Evolutionary conservation across 1,140 invertebrate genomes (phyloP).

Genomic region (Antheraea pernyi): DNA sequence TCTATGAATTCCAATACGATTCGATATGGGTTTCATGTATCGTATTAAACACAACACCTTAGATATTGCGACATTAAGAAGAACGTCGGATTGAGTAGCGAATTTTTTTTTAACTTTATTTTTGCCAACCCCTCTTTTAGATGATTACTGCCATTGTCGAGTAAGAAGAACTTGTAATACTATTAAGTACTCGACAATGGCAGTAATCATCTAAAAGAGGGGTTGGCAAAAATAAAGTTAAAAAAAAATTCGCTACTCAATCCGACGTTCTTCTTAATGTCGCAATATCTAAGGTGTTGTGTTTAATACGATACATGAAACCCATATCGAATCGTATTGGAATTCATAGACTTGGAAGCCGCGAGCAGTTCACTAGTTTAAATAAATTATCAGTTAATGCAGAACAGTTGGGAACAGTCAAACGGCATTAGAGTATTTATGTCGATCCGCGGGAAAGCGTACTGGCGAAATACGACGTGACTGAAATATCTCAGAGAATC

Average conservation of each 20-base stretch:
- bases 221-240: too few relatives aligned
- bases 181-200: too few relatives aligned
- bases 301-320: background rate
- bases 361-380: background rate
- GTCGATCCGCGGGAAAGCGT: slow-evolving; percentile 10
- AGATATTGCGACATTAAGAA: too few relatives aligned
- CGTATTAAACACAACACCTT: background rate
- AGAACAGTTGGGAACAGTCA: slow-evolving; percentile 2
- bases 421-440: slow-evolving; percentile 22
- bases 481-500: slow-evolving; percentile 3
- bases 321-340: background rate
- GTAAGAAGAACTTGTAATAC: too few relatives aligned
- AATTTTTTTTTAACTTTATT: too few relatives aligned
- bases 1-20: background rate
- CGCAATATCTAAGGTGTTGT: background rate
- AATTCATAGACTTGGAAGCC: background rate
- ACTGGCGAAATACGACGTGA: slow-evolving; percentile 17
- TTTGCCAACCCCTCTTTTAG: too few relatives aligned
- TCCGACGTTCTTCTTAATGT: too few relatives aligned
- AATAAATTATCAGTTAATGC: slow-evolving; percentile 1
- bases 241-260: too few relatives aligned
- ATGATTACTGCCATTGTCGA: too few relatives aligned
- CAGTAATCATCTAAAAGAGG: too few relatives aligned
- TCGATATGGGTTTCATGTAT: background rate
- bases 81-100: too few relatives aligned